phyloP scores from a whole-genome alignment of 2,888 invertebrate genomes.

The Sipunculus nudus region DNA sequence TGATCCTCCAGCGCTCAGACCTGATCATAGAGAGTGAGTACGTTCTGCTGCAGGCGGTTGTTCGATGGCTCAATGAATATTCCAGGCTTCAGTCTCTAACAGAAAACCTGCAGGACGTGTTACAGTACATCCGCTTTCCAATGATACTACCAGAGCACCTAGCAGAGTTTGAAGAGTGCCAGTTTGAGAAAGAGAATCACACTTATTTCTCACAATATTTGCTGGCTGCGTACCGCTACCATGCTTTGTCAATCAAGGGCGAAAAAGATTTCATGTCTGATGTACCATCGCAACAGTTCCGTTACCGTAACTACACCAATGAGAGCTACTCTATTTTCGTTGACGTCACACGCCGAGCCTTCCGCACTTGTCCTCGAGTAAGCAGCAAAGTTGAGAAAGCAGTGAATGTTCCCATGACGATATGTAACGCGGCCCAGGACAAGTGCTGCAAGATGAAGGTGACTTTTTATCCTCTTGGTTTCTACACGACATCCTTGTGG shows the following conservation, averaged over 20 bases:
- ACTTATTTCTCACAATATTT: conserved; percentile 58
- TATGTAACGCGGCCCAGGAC: conserved; percentile 33
- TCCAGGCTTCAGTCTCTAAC: conserved; percentile 10
- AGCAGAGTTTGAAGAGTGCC: conserved; percentile 77
- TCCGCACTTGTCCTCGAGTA: conserved; percentile 35
- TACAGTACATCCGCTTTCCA: neutral
- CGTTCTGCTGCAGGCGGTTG: conserved; percentile 59
- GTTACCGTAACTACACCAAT: conserved; percentile 66
- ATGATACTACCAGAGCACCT: conserved; percentile 3
- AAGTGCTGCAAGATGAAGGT: conserved; percentile 39
- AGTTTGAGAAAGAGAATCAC: conserved; percentile 48
- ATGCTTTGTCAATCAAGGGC: conserved; percentile 61
- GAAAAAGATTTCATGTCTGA: conserved; percentile 9
- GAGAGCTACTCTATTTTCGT: conserved; percentile 37
- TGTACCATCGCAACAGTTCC: conserved; percentile 51
- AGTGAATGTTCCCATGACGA: conserved; percentile 31
- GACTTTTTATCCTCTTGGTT: conserved; percentile 35
- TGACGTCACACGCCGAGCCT: conserved; percentile 33
- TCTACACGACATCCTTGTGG: conserved; percentile 39
- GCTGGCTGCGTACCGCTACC: conserved; percentile 66
- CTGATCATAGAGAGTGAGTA: conserved; percentile 65
- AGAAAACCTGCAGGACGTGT: neutral
- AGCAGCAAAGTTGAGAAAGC: conserved; percentile 39
- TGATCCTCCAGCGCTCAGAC: conserved; percentile 64
- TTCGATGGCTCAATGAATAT: conserved; percentile 20